Conservation (phyloP, 2,888 invertebrate genomes). For the Neoascia interrupta region DNA sequence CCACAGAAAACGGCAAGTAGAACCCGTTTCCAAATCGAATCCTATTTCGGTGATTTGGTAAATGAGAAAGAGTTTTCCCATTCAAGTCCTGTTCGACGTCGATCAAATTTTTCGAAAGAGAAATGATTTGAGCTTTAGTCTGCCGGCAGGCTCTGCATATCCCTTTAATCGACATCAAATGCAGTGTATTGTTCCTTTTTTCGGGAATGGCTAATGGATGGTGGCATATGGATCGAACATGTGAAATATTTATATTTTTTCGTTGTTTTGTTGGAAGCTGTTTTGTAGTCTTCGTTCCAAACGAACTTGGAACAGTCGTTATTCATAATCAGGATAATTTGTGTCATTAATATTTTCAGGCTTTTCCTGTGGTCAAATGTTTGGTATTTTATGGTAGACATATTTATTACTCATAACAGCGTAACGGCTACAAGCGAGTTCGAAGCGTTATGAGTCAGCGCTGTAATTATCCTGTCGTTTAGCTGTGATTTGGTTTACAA, state of each 20-base stretch:
- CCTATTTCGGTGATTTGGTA: conserved; percentile 11
- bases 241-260: too few relatives aligned
- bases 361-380: too few relatives aligned
- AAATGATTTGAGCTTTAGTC: conserved; percentile 2
- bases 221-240: too few relatives aligned
- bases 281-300: too few relatives aligned
- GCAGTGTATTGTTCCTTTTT: conserved; percentile 9
- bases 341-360: conserved; percentile 31
- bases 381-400: conserved; percentile 24
- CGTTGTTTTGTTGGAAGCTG: too few relatives aligned
- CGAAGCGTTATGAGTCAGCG: background rate
- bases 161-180: conserved; percentile 30
- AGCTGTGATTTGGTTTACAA: conserved; percentile 16
- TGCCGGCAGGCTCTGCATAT: too few relatives aligned
- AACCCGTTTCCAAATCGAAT: conserved; percentile 43
- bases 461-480: conserved; percentile 42
- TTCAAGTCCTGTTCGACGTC: background rate
- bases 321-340: conserved; percentile 53
- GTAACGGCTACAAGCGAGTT: conserved; percentile 1
- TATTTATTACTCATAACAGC: conserved; percentile 39
- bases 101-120: background rate
- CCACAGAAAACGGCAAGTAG: background rate
- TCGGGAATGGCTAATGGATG: background rate
- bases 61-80: background rate
- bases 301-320: too few relatives aligned